A percentile compares a stretch with the other conserved stretches of the same genome.
Evolutionary conservation across 2,888 invertebrate species (phyloP).

Genomic region (Anagyrus pseudococci): DNA sequence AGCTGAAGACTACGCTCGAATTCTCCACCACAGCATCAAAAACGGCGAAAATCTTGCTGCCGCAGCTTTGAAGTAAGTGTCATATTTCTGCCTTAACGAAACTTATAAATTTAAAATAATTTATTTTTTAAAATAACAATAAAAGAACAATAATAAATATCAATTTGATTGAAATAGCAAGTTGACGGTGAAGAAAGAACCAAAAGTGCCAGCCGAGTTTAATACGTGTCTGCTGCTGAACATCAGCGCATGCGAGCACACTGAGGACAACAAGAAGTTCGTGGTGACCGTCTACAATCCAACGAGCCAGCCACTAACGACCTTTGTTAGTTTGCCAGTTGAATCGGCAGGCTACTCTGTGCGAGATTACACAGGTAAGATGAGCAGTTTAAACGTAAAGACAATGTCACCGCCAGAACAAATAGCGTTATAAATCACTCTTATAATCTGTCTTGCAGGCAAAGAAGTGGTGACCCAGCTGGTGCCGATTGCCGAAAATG

Average conservation of each 20-base stretch:
- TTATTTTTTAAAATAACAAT: neutral
- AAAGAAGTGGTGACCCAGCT: constrained; percentile 68
- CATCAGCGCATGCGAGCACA: constrained; percentile 75
- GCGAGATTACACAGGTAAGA: neutral
- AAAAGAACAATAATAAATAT: too few relatives aligned
- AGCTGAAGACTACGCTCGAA: constrained; percentile 84
- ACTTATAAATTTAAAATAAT: neutral
- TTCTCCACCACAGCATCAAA: constrained; percentile 73
- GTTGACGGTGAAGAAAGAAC: constrained; percentile 35
- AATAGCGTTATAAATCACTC: constrained; percentile 16
- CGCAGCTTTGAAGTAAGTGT: constrained; percentile 66
- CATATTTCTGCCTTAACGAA: neutral
- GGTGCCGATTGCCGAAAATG: constrained; percentile 67
- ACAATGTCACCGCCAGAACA: neutral
- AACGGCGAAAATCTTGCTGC: constrained; percentile 67
- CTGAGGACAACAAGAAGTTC: constrained; percentile 70
- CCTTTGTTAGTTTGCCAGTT: constrained; percentile 74
- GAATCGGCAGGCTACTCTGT: constrained; percentile 46
- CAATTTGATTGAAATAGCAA: constrained; percentile 41
- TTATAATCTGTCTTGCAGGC: constrained; percentile 61
- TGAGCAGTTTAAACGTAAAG: neutral
- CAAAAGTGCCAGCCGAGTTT: constrained; percentile 52
- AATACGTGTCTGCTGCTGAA: constrained; percentile 73
- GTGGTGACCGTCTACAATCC: constrained; percentile 85
- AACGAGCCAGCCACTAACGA: constrained; percentile 68